Percentiles rank a stretch among this genome's conserved stretches.
Conservation (phyloP, 2,888 invertebrate genomes). For the Luperina testacea region DNA sequence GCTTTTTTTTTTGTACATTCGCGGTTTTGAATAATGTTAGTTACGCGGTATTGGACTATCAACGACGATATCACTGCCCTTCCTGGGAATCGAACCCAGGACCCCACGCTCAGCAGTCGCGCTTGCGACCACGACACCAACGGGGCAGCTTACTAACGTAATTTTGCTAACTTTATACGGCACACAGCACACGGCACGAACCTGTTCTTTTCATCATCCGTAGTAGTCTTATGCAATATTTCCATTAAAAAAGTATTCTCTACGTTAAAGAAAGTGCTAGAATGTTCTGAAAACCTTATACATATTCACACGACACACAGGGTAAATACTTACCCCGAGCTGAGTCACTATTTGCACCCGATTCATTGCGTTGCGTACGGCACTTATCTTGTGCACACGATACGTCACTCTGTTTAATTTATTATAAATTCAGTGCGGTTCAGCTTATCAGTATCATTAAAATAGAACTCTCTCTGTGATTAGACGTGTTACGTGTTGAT, state of each 20-base stretch:
- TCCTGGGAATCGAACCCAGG: too few species aligned
- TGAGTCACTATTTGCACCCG: slow-evolving; percentile 58
- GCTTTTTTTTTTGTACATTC: too few species aligned
- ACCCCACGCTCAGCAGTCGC: too few species aligned
- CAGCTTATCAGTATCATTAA: slow-evolving; percentile 47
- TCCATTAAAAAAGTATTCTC: not conserved
- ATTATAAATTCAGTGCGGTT: slow-evolving; percentile 31
- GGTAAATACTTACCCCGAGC: not conserved
- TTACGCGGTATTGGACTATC: too few species aligned
- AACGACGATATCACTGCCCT: too few species aligned
- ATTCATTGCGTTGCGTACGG: slow-evolving; percentile 35
- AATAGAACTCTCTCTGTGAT: slow-evolving; percentile 3
- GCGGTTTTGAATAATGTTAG: too few species aligned
- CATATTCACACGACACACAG: slow-evolving; percentile 53
- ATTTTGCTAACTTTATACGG: too few species aligned
- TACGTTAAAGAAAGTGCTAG: slow-evolving; percentile 7
- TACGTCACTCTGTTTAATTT: not conserved
- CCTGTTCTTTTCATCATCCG: too few species aligned
- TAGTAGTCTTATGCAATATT: too few species aligned
- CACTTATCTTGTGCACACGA: slow-evolving; percentile 56
- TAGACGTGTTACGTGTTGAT: slow-evolving; percentile 22
- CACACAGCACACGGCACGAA: too few species aligned
- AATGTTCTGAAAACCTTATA: not conserved
- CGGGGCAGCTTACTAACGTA: too few species aligned
- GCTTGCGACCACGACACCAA: too few species aligned